phyloP scores from a whole-genome alignment of 2,797 vertebrate genomes.

The Spinibarbus caldwelli region DNA sequence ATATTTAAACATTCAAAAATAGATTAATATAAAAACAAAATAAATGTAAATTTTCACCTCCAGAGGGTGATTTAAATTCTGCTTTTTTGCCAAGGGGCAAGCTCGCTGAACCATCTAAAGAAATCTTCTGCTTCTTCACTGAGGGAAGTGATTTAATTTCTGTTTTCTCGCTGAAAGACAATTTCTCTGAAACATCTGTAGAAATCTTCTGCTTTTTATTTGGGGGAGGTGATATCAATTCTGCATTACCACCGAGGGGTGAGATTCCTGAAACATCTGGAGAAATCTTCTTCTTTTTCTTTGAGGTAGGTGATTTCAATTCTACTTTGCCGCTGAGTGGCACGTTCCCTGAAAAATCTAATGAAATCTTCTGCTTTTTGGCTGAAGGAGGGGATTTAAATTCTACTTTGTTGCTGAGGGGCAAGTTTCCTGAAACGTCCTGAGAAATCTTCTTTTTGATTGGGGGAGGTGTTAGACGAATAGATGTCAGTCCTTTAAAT shows the following conservation, averaged over 20 bases:
- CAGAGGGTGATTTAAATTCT: not conserved
- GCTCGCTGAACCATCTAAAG: not conserved
- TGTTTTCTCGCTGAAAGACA: not conserved
- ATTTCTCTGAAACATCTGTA: not conserved
- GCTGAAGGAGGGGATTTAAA: not conserved
- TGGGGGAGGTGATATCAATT: not conserved
- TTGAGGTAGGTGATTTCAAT: slow-evolving; percentile 61
- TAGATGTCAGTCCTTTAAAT: slow-evolving; percentile 65
- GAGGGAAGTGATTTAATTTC: slow-evolving; percentile 58
- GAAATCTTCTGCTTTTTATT: slow-evolving; percentile 13
- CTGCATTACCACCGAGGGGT: not conserved
- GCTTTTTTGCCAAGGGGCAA: not conserved
- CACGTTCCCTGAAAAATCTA: too few relatives aligned
- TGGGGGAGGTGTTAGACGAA: slow-evolving; percentile 67
- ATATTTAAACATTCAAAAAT: not conserved
- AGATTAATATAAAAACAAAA: too few relatives aligned
- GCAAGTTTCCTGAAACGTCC: not conserved
- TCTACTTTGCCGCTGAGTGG: not conserved
- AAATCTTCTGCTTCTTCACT: slow-evolving; percentile 65
- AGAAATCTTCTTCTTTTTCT: slow-evolving; percentile 64
- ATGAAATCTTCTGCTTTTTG: slow-evolving; percentile 18
- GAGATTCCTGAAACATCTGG: not conserved
- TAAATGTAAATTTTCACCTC: not conserved
- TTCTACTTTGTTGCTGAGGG: not conserved
- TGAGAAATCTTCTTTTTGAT: slow-evolving; percentile 65